Base-by-base conservation (phyloP, 2,888 invertebrate species). In the Drosophila diplacantha region DNA sequence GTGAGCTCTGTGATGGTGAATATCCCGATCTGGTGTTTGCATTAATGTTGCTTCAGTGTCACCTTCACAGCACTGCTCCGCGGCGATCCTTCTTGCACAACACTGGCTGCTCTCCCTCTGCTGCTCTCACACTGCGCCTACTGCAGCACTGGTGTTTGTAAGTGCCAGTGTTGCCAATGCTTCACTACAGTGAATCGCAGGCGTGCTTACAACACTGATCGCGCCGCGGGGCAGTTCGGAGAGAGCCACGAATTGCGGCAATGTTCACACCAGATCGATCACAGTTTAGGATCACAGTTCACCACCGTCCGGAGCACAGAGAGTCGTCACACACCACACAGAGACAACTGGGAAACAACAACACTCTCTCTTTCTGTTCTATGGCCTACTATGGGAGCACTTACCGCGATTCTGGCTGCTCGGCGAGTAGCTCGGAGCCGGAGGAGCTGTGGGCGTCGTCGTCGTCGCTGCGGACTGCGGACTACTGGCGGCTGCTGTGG, bases 351-450 rank as follows among this genome's bases (percentile, higher is more conserved):
- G 37, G 29, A 66, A 54, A 26, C 31, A 54, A 51, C 43, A 54
- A 51, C 43, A 22, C 50, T 37, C 32, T 61, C 34, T 56, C 18
- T 49, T 39, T 63, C 31, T 18, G 22, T 46, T 65, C 39, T 46
- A 32, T 34, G 63, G 37, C 50, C 39, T 56, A 44, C 54, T 44
- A 46, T 35, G 66, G 71, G 66, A 75, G 68, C 75, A 85, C 92
- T 92, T 90, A 95, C 95, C 95, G 92, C 94, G 91, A 89, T 91
- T 91, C 86, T 92, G 90, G 88, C 93, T 93, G 85, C 93, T 92
- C 74, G 95, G 95, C 81, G 95, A 95, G 88, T 93, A 91, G 67
- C 93, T 92, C 85, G 83, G 91, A 88, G 89, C 90, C 88, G 85
- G 75, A 61, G 85, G 75, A 63, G 75, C 69, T 35, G 75, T 65